Conservation (phyloP, 1,140 invertebrate genomes). For the Psilanteris sp. region DNA sequence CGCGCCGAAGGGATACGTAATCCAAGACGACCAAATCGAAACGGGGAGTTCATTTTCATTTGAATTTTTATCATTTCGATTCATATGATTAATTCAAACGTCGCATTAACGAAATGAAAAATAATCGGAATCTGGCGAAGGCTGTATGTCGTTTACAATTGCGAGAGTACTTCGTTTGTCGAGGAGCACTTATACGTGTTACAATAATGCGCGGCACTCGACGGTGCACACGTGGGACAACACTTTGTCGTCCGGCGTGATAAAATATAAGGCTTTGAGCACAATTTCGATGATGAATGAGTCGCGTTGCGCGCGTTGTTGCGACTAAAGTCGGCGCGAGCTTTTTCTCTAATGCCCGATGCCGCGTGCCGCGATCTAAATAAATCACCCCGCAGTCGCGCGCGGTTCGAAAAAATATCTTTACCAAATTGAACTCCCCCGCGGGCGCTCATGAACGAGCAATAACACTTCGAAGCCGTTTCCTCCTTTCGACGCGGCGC, state of each 20-base stretch:
- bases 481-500: no score
- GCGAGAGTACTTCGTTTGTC: constrained; percentile 21
- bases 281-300: constrained; percentile 49
- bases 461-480: no score
- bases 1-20: no score
- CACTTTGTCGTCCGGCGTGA: constrained; percentile 24
- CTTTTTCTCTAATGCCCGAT: constrained; percentile 23
- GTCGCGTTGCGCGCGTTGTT: constrained; percentile 1
- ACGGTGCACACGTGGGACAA: constrained; percentile 1
- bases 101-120: constrained; percentile 10
- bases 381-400: no score
- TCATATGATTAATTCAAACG: constrained; percentile 5
- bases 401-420: no score
- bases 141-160: constrained; percentile 16
- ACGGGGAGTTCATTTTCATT: constrained; percentile 86
- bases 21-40: no score
- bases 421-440: no score
- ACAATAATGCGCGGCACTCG: constrained; percentile 19
- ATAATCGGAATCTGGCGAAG: constrained; percentile 10
- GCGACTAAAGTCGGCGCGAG: constrained; percentile 1
- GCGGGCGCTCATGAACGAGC: no score
- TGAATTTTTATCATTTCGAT: neutral
- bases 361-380: neutral
- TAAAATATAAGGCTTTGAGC: constrained; percentile 38
- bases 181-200: constrained; percentile 20